A percentile compares a stretch with the other conserved stretches of the same genome.
phyloP scores from a whole-genome alignment of 2,797 vertebrate species.

The Myiotriccus ornatus region DNA sequence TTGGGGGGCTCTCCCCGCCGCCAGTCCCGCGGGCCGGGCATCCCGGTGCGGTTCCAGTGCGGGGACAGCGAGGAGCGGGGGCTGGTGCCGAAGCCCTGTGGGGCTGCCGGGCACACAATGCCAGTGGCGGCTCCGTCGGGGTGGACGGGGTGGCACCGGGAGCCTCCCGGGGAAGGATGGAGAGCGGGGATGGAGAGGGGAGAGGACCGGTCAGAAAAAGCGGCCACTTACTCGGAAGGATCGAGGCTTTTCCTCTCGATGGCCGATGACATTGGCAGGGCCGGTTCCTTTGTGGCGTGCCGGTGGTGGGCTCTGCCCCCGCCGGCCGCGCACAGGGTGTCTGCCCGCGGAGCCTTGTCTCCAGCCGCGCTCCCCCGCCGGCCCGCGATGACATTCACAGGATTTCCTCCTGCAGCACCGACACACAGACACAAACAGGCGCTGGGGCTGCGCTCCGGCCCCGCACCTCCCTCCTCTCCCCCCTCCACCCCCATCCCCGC shows the following conservation, averaged over 20 bases:
- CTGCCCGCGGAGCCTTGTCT: constrained; percentile 46
- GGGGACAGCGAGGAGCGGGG: neutral
- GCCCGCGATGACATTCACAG: constrained; percentile 76
- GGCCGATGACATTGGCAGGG: constrained; percentile 87
- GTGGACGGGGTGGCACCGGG: neutral
- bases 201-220: neutral
- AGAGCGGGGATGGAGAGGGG: neutral
- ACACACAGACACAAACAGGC: constrained; percentile 3
- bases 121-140: neutral
- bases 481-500: neutral
- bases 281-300: constrained; percentile 73
- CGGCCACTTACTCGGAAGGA: constrained; percentile 90
- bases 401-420: constrained; percentile 75
- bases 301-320: constrained; percentile 49
- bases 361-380: constrained; percentile 70
- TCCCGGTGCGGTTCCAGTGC: neutral
- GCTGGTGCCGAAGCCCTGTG: neutral
- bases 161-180: neutral
- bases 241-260: constrained; percentile 97
- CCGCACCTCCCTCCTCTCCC: neutral
- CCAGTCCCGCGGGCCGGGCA: neutral
- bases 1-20: neutral
- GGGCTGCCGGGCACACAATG: neutral
- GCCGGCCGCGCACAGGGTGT: constrained; percentile 52
- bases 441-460: constrained; percentile 25